A percentile compares a stretch with the other conserved stretches of the same genome.
Conservation (phyloP, 2,888 invertebrate genomes). For the Idaea biselata region DNA sequence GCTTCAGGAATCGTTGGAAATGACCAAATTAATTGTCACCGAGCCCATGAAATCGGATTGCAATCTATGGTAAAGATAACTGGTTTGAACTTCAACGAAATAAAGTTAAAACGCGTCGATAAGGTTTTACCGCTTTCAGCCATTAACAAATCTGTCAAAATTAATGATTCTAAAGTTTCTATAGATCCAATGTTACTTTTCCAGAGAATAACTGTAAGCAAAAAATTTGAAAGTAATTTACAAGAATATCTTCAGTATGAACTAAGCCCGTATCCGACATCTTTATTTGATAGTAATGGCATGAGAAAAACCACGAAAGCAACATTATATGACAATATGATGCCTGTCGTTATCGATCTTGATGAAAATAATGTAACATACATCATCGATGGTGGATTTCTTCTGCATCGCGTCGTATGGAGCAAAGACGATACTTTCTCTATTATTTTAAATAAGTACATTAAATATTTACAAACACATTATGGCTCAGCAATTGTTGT, state of each 20-base stretch:
- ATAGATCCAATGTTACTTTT: conserved; percentile 30
- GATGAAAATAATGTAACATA: conserved; percentile 29
- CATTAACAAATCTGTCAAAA: conserved; percentile 26
- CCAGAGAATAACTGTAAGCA: conserved; percentile 19
- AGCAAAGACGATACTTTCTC: conserved; percentile 31
- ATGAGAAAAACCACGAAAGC: conserved; percentile 35
- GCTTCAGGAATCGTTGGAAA: conserved; percentile 11
- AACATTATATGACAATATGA: conserved; percentile 31
- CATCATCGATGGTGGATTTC: conserved; percentile 29
- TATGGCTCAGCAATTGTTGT: conserved; percentile 34
- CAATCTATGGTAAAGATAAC: conserved; percentile 27
- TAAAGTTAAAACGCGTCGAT: conserved; percentile 37
- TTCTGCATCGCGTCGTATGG: conserved; percentile 42
- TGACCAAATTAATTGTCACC: conserved; percentile 33
- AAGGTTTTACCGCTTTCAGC: conserved; percentile 31
- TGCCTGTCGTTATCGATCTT: conserved; percentile 21
- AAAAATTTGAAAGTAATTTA: conserved; percentile 29
- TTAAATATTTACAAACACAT: conserved; percentile 33
- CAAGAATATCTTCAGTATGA: conserved; percentile 31
- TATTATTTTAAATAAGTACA: conserved; percentile 26
- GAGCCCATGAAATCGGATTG: conserved; percentile 35
- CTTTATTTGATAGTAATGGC: conserved; percentile 31
- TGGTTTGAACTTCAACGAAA: conserved; percentile 29
- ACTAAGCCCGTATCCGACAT: conserved; percentile 29
- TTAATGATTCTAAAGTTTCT: conserved; percentile 25